Conservation (phyloP, 2,797 vertebrate species). For the Eidolon dupreanum region DNA sequence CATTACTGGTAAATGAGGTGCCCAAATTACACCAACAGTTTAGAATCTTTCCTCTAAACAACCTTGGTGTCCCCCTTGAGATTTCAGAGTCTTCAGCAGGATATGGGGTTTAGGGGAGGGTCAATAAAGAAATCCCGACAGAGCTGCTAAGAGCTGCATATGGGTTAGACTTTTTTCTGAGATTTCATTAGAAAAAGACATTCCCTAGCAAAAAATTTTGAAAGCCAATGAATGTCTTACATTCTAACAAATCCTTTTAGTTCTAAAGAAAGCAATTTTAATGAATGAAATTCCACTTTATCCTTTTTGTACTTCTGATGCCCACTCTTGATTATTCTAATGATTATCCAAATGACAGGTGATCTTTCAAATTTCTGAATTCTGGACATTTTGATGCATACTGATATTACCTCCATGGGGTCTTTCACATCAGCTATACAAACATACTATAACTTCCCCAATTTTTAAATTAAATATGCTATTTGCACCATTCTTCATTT, state of each 20-base stretch:
- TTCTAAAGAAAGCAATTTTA: background rate
- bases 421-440: background rate
- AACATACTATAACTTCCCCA: background rate
- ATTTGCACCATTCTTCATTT: background rate
- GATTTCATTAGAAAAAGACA: background rate
- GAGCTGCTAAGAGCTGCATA: background rate
- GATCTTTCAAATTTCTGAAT: background rate
- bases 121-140: background rate
- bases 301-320: background rate
- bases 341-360: background rate
- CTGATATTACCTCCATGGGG: background rate
- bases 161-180: background rate
- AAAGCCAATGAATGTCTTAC: background rate
- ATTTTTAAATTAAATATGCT: background rate
- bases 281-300: constrained; percentile 27
- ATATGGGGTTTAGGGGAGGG: background rate
- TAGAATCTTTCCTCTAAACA: background rate
- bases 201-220: background rate
- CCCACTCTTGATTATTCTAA: background rate
- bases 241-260: background rate
- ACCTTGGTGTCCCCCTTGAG: background rate
- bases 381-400: background rate
- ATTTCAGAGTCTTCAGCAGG: background rate
- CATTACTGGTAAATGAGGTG: background rate
- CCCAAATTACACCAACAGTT: background rate